Evolutionary conservation across 2,113 vertebrate species (phyloP).

Genomic region (Elephas maximus): DNA sequence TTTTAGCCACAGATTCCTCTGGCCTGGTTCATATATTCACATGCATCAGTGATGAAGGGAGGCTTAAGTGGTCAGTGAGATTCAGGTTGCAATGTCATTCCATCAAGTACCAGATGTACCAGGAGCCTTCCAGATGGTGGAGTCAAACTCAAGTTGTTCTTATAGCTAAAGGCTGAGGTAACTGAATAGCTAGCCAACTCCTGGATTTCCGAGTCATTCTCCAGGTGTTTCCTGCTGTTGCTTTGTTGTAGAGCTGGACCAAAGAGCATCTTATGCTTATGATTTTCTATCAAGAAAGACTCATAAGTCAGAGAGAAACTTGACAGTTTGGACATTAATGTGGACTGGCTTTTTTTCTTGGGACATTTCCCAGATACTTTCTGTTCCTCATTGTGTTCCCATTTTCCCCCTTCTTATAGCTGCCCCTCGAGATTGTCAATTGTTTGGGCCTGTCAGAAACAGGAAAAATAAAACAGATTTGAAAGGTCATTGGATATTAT

Average conservation of each 20-base stretch:
- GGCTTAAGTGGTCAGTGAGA: not conserved
- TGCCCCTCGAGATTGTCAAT: not conserved
- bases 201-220: conserved; percentile 40
- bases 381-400: conserved; percentile 11
- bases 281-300: conserved; percentile 36
- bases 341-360: not conserved
- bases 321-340: conserved; percentile 44
- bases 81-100: conserved; percentile 9
- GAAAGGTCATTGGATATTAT: conserved; percentile 20
- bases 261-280: conserved; percentile 62
- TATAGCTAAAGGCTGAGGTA: conserved; percentile 32
- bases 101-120: conserved; percentile 12
- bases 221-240: conserved; percentile 47
- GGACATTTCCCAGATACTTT: conserved; percentile 53
- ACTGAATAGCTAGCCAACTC: not conserved
- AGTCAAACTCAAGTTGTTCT: conserved; percentile 43
- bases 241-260: not conserved
- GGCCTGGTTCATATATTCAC: not conserved
- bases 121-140: not conserved
- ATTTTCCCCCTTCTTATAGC: not conserved
- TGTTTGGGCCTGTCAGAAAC: not conserved
- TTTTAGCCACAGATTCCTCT: not conserved
- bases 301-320: conserved; percentile 52
- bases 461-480: not conserved
- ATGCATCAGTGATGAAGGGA: not conserved